Conservation (phyloP, 2,797 vertebrate species). For the Macrochelys suwanniensis region DNA sequence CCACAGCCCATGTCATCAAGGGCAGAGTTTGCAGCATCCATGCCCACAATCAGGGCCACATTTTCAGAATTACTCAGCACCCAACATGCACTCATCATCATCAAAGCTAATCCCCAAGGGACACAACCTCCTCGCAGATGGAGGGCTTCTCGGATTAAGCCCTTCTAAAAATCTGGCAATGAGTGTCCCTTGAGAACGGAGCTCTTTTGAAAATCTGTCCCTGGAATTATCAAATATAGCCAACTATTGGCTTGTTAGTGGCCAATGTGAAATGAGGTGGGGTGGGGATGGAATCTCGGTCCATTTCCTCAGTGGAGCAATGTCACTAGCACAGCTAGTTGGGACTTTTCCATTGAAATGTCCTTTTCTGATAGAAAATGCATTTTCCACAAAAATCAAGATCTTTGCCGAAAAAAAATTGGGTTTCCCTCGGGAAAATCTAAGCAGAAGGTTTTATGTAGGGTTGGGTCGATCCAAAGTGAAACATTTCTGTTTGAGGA, state of each 20-base stretch:
- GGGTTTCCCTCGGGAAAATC: background rate
- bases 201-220: background rate
- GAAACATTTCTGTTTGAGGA: background rate
- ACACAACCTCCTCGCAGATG: background rate
- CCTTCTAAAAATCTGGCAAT: background rate
- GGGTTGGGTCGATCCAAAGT: background rate
- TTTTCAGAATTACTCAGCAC: too few relatives aligned
- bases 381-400: background rate
- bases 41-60: too few relatives aligned
- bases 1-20: too few relatives aligned
- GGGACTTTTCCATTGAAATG: background rate
- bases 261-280: background rate
- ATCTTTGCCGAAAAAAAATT: background rate
- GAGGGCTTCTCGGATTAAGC: background rate
- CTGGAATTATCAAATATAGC: background rate
- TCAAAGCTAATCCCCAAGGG: background rate
- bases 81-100: too few relatives aligned
- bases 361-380: background rate
- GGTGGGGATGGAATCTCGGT: background rate
- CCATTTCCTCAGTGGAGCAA: background rate
- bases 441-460: background rate
- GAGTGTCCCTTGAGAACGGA: background rate
- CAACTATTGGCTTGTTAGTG: background rate
- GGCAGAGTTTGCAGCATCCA: too few relatives aligned
- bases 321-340: background rate